Percentiles rank a stretch among this genome's conserved stretches.
Evolutionary conservation across 2,888 invertebrate genomes (phyloP).

Genomic region (Drosophila bunnanda): DNA sequence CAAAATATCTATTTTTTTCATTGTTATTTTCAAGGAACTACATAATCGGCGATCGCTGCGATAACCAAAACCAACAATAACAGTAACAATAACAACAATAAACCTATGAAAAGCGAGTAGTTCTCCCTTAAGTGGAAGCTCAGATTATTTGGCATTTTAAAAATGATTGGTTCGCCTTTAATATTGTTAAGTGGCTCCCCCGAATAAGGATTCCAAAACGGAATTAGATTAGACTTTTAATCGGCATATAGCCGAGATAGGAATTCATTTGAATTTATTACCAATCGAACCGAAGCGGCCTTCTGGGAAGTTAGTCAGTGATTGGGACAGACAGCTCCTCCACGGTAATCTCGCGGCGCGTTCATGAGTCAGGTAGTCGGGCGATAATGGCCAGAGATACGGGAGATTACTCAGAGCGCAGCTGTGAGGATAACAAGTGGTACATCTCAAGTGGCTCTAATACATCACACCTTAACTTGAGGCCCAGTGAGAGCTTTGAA

Average conservation of each 20-base stretch:
- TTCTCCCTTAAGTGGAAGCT: neutral
- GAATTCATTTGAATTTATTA: neutral
- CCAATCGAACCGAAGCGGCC: slow-evolving; percentile 3
- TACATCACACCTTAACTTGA: neutral
- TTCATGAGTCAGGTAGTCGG: slow-evolving; percentile 1
- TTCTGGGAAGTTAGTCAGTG: slow-evolving; percentile 16
- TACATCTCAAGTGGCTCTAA: neutral
- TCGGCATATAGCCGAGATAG: neutral
- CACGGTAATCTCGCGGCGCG: neutral
- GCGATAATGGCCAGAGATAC: slow-evolving; percentile 3
- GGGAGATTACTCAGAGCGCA: neutral
- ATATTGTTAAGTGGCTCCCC: neutral
- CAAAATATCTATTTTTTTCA: too few species aligned
- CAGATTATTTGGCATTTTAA: slow-evolving; percentile 1
- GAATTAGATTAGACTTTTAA: slow-evolving; percentile 12
- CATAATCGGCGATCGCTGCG: neutral
- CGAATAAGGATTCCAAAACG: neutral
- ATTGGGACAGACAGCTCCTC: neutral
- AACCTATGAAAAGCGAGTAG: neutral
- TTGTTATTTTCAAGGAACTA: neutral
- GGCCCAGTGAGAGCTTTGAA: too few species aligned
- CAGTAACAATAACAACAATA: too few species aligned
- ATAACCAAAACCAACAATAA: neutral
- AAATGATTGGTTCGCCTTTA: neutral
- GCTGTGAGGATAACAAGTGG: neutral